Base-by-base conservation (phyloP, 2,888 invertebrate species). In the Drosophila seclusa region DNA sequence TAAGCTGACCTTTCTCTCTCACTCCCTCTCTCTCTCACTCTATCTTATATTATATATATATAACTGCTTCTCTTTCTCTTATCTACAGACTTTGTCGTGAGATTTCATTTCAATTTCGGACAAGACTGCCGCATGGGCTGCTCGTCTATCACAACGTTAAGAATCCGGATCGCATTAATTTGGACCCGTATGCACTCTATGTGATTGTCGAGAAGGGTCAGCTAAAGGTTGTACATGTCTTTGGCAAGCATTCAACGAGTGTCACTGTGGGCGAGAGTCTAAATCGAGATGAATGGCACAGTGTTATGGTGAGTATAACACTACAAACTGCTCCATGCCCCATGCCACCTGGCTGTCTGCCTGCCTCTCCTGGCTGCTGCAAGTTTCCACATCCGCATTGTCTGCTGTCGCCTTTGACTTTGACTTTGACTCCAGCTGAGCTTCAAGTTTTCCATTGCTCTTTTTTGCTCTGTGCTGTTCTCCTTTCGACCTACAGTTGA, bases 161-260 rank as follows among this genome's bases (percentile, higher is more conserved):
- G 92, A 97, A 97, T 92, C 97, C 97, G 8, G 95, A 96, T 61
- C 96, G 96, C 71, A 94, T 95, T 67, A 95, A 95, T 89, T 95
- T 98, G 92, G 97, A 97, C 85, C 97, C 97, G 0, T 98, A 98
- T 91, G 98, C 98, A 54, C 94, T 98, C 27, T 98, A 98, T 92
- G 96, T 98, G 42, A 98, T 98, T 90, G 97, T 98, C 29, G 97
- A 98, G 92, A 98, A 98, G 91, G 98, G 98, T 24, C 97, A 97
- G 93, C 94, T 98, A 24, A 98, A 98, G 94, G 97, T 98, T 65
- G 97, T 98, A 11, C 98, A 98, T 92, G 97, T 98, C 32, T 98
- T 97, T 91, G 97, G 97, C 5, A 97, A 97, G 92, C 96, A 96
- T 91, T 95, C 97, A 61, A 97, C 97, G 36, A 93, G 93, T 89